Conservation (phyloP, 2,797 vertebrate genomes). For the Coregonus ussuriensis region DNA sequence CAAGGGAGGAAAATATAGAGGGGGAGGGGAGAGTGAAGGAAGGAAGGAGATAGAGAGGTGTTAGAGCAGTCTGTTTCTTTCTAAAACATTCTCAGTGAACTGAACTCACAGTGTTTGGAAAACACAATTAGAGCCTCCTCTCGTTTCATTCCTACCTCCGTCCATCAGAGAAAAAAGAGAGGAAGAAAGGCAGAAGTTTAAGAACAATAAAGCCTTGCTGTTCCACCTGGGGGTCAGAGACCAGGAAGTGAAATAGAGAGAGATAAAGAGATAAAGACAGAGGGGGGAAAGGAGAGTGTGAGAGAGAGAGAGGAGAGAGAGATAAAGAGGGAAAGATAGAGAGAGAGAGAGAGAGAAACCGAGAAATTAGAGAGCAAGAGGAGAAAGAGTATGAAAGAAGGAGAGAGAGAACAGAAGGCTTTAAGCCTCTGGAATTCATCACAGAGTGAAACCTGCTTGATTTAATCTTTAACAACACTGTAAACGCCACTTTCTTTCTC, state of each 20-base stretch:
- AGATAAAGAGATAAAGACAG: background rate
- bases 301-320: too few species aligned
- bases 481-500: slow-evolving; percentile 39
- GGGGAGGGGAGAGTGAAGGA: slow-evolving; percentile 12
- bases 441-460: slow-evolving; percentile 46
- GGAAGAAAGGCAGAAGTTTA: background rate
- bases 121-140: slow-evolving; percentile 47
- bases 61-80: slow-evolving; percentile 41
- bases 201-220: slow-evolving; percentile 27
- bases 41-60: background rate
- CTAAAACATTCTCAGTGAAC: slow-evolving; percentile 28
- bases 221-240: slow-evolving; percentile 35
- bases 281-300: too few species aligned
- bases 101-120: slow-evolving; percentile 24
- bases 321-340: too few species aligned
- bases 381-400: too few species aligned
- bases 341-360: background rate
- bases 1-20: slow-evolving; percentile 11
- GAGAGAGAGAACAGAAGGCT: slow-evolving; percentile 8
- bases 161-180: background rate
- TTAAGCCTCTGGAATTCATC: slow-evolving; percentile 44
- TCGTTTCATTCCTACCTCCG: slow-evolving; percentile 35
- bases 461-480: slow-evolving; percentile 46
- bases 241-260: slow-evolving; percentile 18
- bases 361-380: too few species aligned